These are phyloP conservation scores for Pantherophis vulpinus DNA, from an alignment of 2,797 vertebrate genomes.

Conservation along the genomic window DNA sequence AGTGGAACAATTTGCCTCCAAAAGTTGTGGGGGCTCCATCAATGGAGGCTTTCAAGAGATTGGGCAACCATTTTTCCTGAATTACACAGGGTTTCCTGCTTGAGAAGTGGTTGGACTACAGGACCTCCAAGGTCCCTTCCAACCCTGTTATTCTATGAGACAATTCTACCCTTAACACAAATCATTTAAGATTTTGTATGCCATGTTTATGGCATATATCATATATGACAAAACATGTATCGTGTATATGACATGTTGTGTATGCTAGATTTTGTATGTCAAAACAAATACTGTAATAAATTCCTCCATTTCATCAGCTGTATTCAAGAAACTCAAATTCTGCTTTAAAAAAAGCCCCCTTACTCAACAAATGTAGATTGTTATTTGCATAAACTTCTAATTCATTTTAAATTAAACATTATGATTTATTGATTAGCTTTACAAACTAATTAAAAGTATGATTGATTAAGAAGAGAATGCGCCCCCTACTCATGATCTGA, in stretches of 20 bases:
- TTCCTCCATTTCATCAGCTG: not conserved
- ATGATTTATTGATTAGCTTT: not conserved
- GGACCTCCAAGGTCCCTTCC: not conserved
- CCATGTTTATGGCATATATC: not conserved
- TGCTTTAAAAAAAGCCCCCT: not conserved
- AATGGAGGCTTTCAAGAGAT: not conserved
- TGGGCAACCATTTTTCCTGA: not conserved
- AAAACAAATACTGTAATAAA: not conserved
- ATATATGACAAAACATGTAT: not conserved
- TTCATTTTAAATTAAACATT: not conserved
- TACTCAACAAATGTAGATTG: not conserved
- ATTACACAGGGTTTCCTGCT: not conserved
- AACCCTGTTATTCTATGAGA: not conserved
- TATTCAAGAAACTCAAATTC: not conserved
- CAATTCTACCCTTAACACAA: conserved; percentile 19
- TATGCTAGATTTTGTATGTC: not conserved
- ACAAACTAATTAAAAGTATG: not conserved
- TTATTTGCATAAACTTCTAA: not conserved
- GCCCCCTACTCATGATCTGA: not conserved
- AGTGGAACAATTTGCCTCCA: no score
- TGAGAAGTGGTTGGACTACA: not conserved
- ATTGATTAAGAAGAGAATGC: not conserved
- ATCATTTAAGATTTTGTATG: not conserved
- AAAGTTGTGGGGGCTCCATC: no score
- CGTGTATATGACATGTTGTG: not conserved